phyloP scores from a whole-genome alignment of 2,113 vertebrate genomes.

The human (Homo sapiens) region DNA sequence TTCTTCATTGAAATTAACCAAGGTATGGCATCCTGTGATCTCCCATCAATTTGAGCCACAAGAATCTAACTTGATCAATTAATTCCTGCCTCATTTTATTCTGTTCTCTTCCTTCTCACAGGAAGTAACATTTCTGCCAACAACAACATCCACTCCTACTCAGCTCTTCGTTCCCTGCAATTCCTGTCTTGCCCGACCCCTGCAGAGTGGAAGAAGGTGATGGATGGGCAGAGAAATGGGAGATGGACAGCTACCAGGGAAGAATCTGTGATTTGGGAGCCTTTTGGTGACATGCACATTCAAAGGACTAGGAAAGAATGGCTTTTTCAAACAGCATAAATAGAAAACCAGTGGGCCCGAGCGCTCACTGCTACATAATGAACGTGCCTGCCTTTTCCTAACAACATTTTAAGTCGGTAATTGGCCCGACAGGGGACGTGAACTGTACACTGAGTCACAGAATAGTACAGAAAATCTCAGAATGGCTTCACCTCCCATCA shows the following conservation, averaged over 20 bases:
- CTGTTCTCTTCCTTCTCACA: neutral
- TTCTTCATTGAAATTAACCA: neutral
- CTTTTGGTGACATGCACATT: neutral
- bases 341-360: neutral
- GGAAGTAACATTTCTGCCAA: neutral
- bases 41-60: neutral
- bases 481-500: neutral
- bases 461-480: slow-evolving; percentile 31
- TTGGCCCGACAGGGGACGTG: slow-evolving; percentile 65
- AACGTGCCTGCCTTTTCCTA: slow-evolving; percentile 34
- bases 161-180: neutral
- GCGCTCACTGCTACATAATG: neutral
- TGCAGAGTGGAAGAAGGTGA: neutral
- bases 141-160: neutral
- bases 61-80: too few relatives aligned
- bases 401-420: slow-evolving; percentile 66
- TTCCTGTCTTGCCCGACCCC: neutral
- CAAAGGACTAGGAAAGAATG: slow-evolving; percentile 1
- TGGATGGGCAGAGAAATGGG: rapidly evolving
- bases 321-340: slow-evolving; percentile 50
- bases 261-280: neutral
- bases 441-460: neutral
- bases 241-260: neutral
- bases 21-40: rapidly evolving
- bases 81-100: neutral